Evolutionary conservation across 2,888 invertebrate species (phyloP), one percentile per base, ranked within the genome.

Genomic region (Piscicola geometra): DNA sequence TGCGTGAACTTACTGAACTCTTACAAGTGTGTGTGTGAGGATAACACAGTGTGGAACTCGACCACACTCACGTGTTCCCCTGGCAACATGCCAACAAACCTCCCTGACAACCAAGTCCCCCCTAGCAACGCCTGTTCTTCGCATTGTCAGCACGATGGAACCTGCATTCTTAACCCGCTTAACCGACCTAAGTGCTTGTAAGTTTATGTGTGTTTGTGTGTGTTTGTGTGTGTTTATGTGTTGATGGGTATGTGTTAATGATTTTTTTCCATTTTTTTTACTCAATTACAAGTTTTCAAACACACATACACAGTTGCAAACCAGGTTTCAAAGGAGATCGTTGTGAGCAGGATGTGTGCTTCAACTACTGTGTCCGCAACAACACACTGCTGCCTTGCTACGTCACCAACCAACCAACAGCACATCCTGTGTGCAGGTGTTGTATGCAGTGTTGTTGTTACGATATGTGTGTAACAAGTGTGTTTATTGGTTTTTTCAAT

Each of bases 141-240:
- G 68, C 74, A 69, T 75, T 86, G 86, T 76, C 78, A 81, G 35
- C 84, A 90, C 84, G 87, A 88, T 74, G 90, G 91, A 77, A 87
- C 85, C 12, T 90, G 91, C 83, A 85, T 87, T 80, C 82, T 88
- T 69, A 85, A 86, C 1, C 85, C 86, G 66, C 85, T 87, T 80
- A 87, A 87, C 33, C 76, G 77, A 33, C 89, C 88, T 25, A 87
- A 88, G 83, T 92, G 92, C 86, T 84, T 87, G 79, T 83, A 80
- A 76, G 80, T 52, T 15, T 1, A 25, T 52, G 12, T 28, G 41
- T 18, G 21, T 70, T 1, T 18, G 21, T 70, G 47, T 28, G 9
- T 2, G 47, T 28, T 21, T 33, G n/a, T 70, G 33, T 36, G n/a
- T 28, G 28, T n/a, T 1, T 70, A 25, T 33, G 1, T 41, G 33